Conservation (phyloP, 2,113 vertebrate species). For the Caranx ignobilis region DNA sequence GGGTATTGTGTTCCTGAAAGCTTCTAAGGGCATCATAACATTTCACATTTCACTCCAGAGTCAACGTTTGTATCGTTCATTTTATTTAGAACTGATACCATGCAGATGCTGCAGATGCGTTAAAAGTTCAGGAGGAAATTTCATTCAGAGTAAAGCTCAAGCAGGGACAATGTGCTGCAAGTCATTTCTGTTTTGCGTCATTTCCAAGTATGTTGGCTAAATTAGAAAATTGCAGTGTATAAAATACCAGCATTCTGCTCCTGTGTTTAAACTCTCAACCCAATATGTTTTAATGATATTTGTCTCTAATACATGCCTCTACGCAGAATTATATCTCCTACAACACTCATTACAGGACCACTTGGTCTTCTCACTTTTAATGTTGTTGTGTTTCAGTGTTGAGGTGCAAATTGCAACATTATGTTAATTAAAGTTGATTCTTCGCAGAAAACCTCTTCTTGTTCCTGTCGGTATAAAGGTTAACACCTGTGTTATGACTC, state of each 20-base stretch:
- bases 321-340: constrained; percentile 42
- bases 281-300: constrained; percentile 25
- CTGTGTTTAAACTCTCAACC: background rate
- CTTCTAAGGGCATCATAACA: constrained; percentile 16
- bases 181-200: background rate
- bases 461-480: constrained; percentile 48
- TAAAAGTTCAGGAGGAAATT: background rate
- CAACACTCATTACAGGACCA: constrained; percentile 67
- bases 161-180: background rate
- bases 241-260: background rate
- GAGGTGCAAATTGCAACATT: constrained; percentile 35
- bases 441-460: constrained; percentile 32
- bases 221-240: background rate
- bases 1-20: constrained; percentile 72
- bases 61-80: background rate
- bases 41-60: constrained; percentile 19
- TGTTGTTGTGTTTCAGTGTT: constrained; percentile 54
- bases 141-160: background rate
- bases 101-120: background rate
- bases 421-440: constrained; percentile 46
- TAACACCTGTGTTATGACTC: constrained; percentile 61
- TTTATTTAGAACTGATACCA: background rate
- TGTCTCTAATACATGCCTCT: constrained; percentile 1
- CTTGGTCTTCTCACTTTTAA: constrained; percentile 56
- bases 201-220: constrained; percentile 29